Base-by-base conservation (phyloP, 2,797 vertebrate genomes). In the Eospalax fontanierii region DNA sequence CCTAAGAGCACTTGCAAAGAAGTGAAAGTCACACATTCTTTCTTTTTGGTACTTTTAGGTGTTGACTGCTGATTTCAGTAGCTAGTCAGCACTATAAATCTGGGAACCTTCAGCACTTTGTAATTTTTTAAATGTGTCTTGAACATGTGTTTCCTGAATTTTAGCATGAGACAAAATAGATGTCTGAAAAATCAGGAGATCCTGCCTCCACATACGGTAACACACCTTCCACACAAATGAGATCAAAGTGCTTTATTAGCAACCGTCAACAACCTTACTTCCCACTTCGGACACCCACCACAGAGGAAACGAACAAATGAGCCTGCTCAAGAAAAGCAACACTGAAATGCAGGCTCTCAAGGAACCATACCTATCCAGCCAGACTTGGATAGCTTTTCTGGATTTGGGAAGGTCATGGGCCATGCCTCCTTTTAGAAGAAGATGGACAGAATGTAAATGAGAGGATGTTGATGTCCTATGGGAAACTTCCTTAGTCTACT, bases 11-110 rank as follows among this genome's bases (percentile, higher is more conserved):
- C 93, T 85, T 74, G 28, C 54, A 96, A 94, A 95, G 86, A 94
- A 94, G 80, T 93, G 57, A 93, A 97, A 96, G 71, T 97, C 18
- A n/a, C 93, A 97, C 70, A 21, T 75, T 87, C 40, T 75, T 96
- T 85, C 38, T 93, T 94, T 95, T 95, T 94, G 71, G 86, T 94
- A 91, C 63, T 33, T 97, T 94, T 91, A 96, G 83, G 90, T 97
- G 80, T 92, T 93, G 93, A 93, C 86, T 97, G 92, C 76, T 96
- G 90, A 96, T 93, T 94, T 95, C 79, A 92, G 90, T 93, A 97
- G 92, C 83, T 96, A 96, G 94, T 96, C 93, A 96, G 86, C 92
- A 96, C 79, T 89, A 70, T 75, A 94, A 92, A 96, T 96, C 80
- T 93, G 66, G 93, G 94, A 95, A 65, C 61, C 71, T 89, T 95